Percentiles rank a stretch among this genome's conserved stretches.
These are phyloP conservation scores for Strigops habroptila DNA, from an alignment of 2,113 vertebrate species.

Conservation along the genomic window DNA sequence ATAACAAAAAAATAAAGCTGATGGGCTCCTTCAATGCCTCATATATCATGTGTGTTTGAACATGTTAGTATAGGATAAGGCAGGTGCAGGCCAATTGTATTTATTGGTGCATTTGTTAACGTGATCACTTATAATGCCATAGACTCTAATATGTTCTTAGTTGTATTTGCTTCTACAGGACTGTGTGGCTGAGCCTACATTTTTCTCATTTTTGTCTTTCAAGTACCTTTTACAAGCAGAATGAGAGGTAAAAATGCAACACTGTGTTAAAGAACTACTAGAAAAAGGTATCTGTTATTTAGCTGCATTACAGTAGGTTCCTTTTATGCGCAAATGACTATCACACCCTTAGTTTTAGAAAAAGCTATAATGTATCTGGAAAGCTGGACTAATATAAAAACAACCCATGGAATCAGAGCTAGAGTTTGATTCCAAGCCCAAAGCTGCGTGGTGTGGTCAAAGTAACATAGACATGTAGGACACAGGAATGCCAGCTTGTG, in stretches of 20 bases:
- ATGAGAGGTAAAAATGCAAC: not conserved
- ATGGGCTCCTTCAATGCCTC: not conserved
- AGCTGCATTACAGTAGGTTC: rapidly evolving
- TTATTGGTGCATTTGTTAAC: not conserved
- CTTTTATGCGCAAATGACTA: not conserved
- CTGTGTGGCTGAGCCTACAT: not conserved
- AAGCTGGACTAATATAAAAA: not conserved
- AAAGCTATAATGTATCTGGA: not conserved
- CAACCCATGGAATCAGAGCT: not conserved
- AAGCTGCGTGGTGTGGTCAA: not conserved
- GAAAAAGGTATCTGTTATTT: not conserved
- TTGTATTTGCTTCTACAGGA: not conserved
- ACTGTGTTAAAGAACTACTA: not conserved
- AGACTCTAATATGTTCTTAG: not conserved
- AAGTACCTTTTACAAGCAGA: not conserved
- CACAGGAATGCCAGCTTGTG: not conserved
- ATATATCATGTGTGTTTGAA: not conserved
- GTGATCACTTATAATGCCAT: not conserved
- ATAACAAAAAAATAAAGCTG: not conserved
- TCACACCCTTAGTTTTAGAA: not conserved
- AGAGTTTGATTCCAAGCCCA: not conserved
- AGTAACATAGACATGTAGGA: not conserved
- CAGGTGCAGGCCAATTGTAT: not conserved
- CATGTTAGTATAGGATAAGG: not conserved
- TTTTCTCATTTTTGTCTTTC: not conserved